Base-by-base conservation (phyloP, 2,797 vertebrate genomes). In the Lepilemur septentrionalis region DNA sequence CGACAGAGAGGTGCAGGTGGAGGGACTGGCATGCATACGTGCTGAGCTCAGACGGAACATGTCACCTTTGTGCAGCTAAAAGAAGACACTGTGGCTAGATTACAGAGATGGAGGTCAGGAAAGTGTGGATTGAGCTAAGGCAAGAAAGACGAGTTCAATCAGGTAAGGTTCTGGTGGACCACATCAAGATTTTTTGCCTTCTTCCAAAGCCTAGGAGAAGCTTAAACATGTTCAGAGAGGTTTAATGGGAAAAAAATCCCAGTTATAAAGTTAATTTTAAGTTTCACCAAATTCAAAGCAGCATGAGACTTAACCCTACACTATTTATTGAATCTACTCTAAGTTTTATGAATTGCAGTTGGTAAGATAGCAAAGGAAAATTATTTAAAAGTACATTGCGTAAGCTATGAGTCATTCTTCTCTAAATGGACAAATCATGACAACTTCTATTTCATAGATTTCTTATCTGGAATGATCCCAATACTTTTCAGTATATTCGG, bases 301-400 rank as follows among this genome's bases (percentile, higher is more conserved):
- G 32, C 61, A 4, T 35, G 75, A 7, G 48, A 65, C 59, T 96
- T 82, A 88, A 84, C 32, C 48, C 22, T 65, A 41, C 82, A 75
- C 32, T 59, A 87, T 76, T 79, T 88, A 89, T 86, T 93, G 87
- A 92, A 84, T 97, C 38, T 79, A 75, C 46, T 87, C 67, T 80
- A 94, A 65, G 43, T 91, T 96, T 95, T 90, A 93, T 72, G 69
- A 89, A 94, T 79, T 69, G 52, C 65, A 75, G 48, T 94, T 92
- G 17, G 75, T 95, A 92, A 93, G 92, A 84, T 59, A 92, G 50
- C 57, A 92, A 96, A 89, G n/a, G 48, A 28, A 86, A 80, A 48
- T 70, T 80, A 94, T 83, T 94, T 94, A 59, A 97, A 96, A 86
- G 23, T 52, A 50, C 28, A 69, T 83, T 89, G 57, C 18, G 5